phyloP scores from a whole-genome alignment of 2,113 vertebrate species.

The Seriola quinqueradiata region DNA sequence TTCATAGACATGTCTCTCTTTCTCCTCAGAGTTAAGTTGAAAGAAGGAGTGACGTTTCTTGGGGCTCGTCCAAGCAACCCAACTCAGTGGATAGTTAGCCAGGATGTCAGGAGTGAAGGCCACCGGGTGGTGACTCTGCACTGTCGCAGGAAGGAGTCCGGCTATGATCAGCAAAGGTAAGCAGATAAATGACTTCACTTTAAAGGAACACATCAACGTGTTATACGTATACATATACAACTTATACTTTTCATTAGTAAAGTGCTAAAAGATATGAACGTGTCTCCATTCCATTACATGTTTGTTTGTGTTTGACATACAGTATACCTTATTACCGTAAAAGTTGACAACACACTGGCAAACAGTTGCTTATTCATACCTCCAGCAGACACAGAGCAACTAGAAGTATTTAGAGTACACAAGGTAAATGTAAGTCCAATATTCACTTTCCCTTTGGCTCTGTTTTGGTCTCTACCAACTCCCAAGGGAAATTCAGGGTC shows the following conservation, averaged over 20 bases:
- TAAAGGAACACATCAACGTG: background rate
- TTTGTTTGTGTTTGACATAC: background rate
- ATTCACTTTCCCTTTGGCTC: background rate
- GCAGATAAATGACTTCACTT: slow-evolving; percentile 16
- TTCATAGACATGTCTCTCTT: slow-evolving; percentile 13
- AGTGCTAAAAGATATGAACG: no score
- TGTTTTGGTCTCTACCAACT: background rate
- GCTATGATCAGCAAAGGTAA: slow-evolving; percentile 85
- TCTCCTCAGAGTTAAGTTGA: slow-evolving; percentile 91
- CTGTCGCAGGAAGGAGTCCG: slow-evolving; percentile 88
- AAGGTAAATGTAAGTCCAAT: no score
- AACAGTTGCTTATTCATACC: background rate
- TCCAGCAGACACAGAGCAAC: background rate
- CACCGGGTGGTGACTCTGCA: slow-evolving; percentile 88
- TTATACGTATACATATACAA: no score
- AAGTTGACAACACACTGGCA: background rate
- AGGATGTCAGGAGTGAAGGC: slow-evolving; percentile 85
- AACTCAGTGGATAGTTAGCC: slow-evolving; percentile 89
- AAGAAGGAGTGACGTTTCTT: slow-evolving; percentile 89
- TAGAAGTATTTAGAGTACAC: no score
- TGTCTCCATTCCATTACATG: background rate
- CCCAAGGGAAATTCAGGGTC: no score
- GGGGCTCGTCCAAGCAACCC: slow-evolving; percentile 91
- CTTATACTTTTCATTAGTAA: background rate
- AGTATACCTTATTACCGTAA: background rate